Base-by-base conservation (phyloP, 92 coral and sea anemone genomes). In the Epizoanthus illoricatus region DNA sequence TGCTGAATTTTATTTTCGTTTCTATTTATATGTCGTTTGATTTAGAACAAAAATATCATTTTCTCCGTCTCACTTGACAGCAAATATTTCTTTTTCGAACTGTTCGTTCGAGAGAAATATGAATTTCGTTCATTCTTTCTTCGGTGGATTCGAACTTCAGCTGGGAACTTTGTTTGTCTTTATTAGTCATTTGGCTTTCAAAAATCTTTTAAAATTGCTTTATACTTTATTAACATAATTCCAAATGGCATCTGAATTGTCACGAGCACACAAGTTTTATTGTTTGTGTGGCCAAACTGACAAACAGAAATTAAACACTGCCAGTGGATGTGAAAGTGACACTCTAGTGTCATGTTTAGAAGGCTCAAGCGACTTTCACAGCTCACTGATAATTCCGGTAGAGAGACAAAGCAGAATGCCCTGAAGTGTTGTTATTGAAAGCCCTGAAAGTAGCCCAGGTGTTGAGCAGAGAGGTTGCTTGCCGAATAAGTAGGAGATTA, bases 111-210 rank as follows among this genome's bases (percentile, higher is more conserved):
- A 39, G 6, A 75, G 20, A 75, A 40, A 75, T 10, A 2, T 5
- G 11, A 24, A 18, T 2, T 65, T 16, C 57, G 18, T 16, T 75
- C 7, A 11, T 33, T 2, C 5, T 2, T 33, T 36, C 28, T 75
- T 36, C 66, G 16, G 6, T 33, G 60, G 49, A 60, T 7, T 75
- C 45, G 1, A 28, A 57, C 23, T 56, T 56, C 67, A 75, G 81
- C 69, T 75, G 81, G 39, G 16, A 75, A 60, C 12, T 36, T 36
- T 59, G 68, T 75, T 59, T 75, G 47, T 67, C 62, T 75, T 33
- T 75, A 24, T 17, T 15, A 9, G 49, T 68, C 21, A 68, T 12
- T 39, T 39, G 5, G 41, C 43, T 13, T 65, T 71, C 19, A 43
- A 71, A 54, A 13, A 20, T 21, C n/a, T 23, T 54, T n/a, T n/a